Evolutionary conservation across 1,140 invertebrate genomes (phyloP).

Genomic region (Dendroctonus valens): DNA sequence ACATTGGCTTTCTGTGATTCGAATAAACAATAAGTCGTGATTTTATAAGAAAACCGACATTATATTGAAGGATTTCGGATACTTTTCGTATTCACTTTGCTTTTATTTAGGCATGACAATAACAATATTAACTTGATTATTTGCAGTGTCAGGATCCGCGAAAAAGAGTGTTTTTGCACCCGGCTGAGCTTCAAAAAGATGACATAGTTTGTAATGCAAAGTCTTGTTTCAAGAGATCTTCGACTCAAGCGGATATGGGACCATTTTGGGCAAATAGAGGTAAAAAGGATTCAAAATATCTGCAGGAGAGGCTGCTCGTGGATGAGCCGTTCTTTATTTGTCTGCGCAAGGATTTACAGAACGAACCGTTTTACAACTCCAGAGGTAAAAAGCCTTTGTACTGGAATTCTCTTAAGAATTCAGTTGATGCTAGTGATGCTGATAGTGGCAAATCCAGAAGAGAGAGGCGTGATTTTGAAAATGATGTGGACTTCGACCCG

Average conservation of each 20-base stretch:
- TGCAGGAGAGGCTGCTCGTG: slow-evolving; percentile 34
- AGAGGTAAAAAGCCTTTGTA: slow-evolving; percentile 39
- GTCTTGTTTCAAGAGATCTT: slow-evolving; percentile 36
- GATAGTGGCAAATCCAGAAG: slow-evolving; percentile 9
- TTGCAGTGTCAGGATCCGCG: slow-evolving; percentile 41
- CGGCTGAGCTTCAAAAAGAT: slow-evolving; percentile 18
- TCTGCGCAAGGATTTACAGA: slow-evolving; percentile 26
- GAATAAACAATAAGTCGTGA: background rate
- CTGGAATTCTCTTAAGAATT: slow-evolving; percentile 2
- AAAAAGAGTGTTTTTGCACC: slow-evolving; percentile 20
- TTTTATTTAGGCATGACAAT: background rate
- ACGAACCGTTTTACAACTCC: slow-evolving; percentile 40
- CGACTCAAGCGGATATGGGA: slow-evolving; percentile 35
- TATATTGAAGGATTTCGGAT: background rate
- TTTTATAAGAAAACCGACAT: background rate
- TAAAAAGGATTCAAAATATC: slow-evolving; percentile 41
- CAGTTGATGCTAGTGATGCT: background rate
- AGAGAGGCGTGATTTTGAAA: slow-evolving; percentile 19
- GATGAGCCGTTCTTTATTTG: slow-evolving; percentile 45
- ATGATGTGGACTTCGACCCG: slow-evolving; percentile 24
- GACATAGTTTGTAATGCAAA: slow-evolving; percentile 25
- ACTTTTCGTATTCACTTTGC: background rate
- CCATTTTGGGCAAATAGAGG: slow-evolving; percentile 49
- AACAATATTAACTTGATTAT: background rate
- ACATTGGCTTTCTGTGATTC: too few species aligned